These are phyloP conservation scores for Apodemia zela DNA, from an alignment of 2,888 invertebrate genomes.

Conservation along the genomic window DNA sequence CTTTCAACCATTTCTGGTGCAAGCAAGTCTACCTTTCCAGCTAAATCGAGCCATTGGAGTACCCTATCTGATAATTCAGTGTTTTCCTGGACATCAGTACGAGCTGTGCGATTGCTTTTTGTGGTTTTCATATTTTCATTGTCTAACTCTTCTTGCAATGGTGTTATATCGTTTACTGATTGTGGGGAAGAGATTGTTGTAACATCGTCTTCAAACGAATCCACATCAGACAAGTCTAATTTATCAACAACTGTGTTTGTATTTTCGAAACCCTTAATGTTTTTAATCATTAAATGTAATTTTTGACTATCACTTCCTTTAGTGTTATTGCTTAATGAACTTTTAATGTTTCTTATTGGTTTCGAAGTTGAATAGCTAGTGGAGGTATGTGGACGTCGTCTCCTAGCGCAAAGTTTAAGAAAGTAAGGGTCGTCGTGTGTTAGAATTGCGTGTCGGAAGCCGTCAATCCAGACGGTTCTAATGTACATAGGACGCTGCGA, in stretches of 20 bases:
- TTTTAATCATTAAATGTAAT: slow-evolving; percentile 57
- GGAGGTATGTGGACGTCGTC: slow-evolving; percentile 58
- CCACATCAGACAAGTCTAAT: slow-evolving; percentile 55
- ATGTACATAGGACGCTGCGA: slow-evolving; percentile 82
- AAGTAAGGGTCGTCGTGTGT: slow-evolving; percentile 81
- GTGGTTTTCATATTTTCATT: slow-evolving; percentile 56
- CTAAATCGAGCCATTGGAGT: slow-evolving; percentile 89
- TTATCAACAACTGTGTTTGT: slow-evolving; percentile 44
- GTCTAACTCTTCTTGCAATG: slow-evolving; percentile 40
- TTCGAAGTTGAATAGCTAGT: slow-evolving; percentile 43
- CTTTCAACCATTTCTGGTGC: slow-evolving; percentile 56
- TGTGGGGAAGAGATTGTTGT: slow-evolving; percentile 51
- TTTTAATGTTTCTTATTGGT: slow-evolving; percentile 32
- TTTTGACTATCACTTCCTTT: slow-evolving; percentile 47
- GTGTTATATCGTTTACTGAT: slow-evolving; percentile 40
- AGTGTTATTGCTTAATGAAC: slow-evolving; percentile 50
- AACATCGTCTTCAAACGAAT: slow-evolving; percentile 55
- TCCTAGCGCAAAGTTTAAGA: slow-evolving; percentile 46
- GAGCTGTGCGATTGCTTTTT: slow-evolving; percentile 58
- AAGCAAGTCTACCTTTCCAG: slow-evolving; percentile 79
- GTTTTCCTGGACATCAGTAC: slow-evolving; percentile 54
- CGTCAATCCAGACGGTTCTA: slow-evolving; percentile 85
- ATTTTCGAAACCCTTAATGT: slow-evolving; percentile 43
- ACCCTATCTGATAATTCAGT: slow-evolving; percentile 84
- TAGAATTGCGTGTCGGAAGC: slow-evolving; percentile 85